Conservation (phyloP, 2,797 vertebrate species). For the Sciurus carolinensis region DNA sequence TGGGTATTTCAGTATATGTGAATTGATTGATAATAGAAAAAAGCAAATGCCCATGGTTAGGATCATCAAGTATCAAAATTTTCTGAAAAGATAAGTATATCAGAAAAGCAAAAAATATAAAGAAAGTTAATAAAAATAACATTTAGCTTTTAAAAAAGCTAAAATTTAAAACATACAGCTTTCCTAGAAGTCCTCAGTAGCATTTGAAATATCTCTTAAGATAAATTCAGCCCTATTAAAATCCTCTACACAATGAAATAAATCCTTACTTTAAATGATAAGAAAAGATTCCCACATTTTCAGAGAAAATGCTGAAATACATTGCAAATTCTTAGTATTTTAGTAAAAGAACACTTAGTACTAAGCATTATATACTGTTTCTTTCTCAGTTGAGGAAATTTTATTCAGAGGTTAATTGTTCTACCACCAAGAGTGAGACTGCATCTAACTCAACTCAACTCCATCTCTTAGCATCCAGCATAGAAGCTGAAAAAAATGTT, state of each 20-base stretch:
- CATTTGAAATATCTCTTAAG: background rate
- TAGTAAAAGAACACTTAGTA: too few species aligned
- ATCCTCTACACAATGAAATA: background rate
- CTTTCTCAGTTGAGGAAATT: conserved; percentile 1
- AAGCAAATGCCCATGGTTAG: background rate
- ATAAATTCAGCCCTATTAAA: background rate
- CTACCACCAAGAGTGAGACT: background rate
- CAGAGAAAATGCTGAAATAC: conserved; percentile 2
- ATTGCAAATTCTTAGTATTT: background rate
- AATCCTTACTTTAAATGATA: background rate
- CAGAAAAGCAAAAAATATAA: conserved; percentile 37
- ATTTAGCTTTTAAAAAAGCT: background rate
- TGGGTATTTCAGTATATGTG: conserved; percentile 11
- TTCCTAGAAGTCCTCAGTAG: conserved; percentile 3
- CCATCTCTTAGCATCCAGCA: background rate
- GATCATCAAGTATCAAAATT: background rate
- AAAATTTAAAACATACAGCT: background rate
- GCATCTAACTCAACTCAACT: background rate
- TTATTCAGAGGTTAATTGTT: background rate
- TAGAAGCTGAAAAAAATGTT: conserved; percentile 22
- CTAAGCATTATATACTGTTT: background rate
- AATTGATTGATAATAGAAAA: background rate
- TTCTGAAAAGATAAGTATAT: background rate
- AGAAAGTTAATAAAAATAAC: background rate
- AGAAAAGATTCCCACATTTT: background rate